Evolutionary conservation across 1,140 invertebrate genomes (phyloP).

Genomic region (Drosophila asahinai): DNA sequence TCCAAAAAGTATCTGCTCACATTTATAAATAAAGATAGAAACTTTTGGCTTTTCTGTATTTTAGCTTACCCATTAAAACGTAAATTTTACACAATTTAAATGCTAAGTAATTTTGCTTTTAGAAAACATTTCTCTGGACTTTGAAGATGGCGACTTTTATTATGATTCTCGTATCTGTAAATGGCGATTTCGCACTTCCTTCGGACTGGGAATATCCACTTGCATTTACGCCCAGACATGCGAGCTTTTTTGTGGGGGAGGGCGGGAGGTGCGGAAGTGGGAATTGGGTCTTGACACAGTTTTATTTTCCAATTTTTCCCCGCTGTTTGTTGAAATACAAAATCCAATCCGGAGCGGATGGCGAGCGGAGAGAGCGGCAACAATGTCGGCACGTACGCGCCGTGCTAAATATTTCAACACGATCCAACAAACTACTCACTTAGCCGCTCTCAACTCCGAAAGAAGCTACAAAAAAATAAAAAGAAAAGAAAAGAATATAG

Average conservation of each 20-base stretch:
- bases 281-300: constrained; percentile 16
- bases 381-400: constrained; percentile 66
- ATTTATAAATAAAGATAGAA: too few species aligned
- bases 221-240: constrained; percentile 3
- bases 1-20: too few species aligned
- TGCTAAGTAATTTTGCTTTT: background rate
- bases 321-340: constrained; percentile 31
- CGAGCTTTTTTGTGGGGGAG: background rate
- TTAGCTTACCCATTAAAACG: background rate
- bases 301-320: constrained; percentile 26
- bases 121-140: background rate
- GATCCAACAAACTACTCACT: constrained; percentile 68
- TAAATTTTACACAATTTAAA: background rate
- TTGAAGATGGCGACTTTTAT: background rate
- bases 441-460: constrained; percentile 11
- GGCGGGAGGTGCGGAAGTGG: background rate
- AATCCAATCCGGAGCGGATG: constrained; percentile 58
- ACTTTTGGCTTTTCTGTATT: background rate
- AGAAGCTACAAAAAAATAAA: constrained; percentile 18
- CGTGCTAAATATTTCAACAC: constrained; percentile 76
- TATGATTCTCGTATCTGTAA: constrained; percentile 3
- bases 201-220: background rate
- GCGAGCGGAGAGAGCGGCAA: constrained; percentile 19
- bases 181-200: constrained; percentile 19
- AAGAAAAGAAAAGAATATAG: constrained; percentile 1